phyloP scores from a whole-genome alignment of 2,888 invertebrate species.

The Strigamia maritima region DNA sequence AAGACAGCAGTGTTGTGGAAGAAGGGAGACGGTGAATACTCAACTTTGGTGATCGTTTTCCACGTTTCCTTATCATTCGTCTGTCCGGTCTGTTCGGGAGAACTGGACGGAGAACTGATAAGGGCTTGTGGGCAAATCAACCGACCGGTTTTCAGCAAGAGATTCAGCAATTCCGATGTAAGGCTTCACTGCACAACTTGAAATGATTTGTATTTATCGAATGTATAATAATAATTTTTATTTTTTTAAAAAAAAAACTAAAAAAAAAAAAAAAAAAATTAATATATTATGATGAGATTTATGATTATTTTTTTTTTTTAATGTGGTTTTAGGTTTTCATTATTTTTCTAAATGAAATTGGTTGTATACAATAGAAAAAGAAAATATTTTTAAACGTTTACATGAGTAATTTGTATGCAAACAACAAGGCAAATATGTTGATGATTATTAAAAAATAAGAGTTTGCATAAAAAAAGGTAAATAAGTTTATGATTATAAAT shows the following conservation, averaged over 20 bases:
- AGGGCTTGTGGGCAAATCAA: conserved; percentile 48
- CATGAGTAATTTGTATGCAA: background rate
- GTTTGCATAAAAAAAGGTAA: background rate
- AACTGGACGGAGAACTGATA: conserved; percentile 53
- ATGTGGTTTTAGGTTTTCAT: background rate
- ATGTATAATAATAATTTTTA: background rate
- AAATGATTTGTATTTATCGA: background rate
- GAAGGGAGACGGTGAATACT: background rate
- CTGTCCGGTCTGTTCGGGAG: conserved; percentile 48
- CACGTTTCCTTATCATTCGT: conserved; percentile 51
- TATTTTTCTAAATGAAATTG: background rate
- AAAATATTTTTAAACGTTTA: background rate
- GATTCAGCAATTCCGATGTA: background rate
- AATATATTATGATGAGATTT: background rate
- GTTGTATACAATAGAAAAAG: background rate
- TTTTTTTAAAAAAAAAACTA: too few relatives aligned
- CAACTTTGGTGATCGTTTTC: conserved; percentile 34
- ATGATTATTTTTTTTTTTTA: background rate
- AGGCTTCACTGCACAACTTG: background rate
- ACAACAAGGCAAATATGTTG: background rate
- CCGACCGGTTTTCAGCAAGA: background rate
- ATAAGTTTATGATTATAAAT: background rate
- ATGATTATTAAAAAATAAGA: background rate
- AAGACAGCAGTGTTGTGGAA: background rate
- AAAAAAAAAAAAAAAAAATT: too few relatives aligned